Percentiles rank a stretch among this genome's conserved stretches.
phyloP scores from a whole-genome alignment of 2,888 invertebrate species.

The Tribolium freemani region DNA sequence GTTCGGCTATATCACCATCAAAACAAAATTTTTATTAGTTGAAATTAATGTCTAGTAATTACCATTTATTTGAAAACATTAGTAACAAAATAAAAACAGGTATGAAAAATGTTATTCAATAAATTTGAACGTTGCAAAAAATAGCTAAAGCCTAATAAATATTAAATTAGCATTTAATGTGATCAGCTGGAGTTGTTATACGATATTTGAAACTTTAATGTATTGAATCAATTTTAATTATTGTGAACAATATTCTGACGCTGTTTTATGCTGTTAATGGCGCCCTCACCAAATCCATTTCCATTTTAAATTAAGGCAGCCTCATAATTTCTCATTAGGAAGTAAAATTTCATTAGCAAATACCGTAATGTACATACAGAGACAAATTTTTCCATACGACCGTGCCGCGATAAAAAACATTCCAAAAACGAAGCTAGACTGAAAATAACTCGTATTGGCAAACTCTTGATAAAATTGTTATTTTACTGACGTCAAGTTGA shows the following conservation, averaged over 20 bases:
- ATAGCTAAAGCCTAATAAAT: neutral
- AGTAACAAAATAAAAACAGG: neutral
- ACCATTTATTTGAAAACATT: neutral
- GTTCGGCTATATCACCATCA: no score
- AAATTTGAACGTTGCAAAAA: neutral
- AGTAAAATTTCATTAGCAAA: constrained; percentile 42
- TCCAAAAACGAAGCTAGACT: no score
- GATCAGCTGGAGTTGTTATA: neutral
- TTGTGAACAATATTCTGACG: constrained; percentile 17
- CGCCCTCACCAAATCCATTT: constrained; percentile 40
- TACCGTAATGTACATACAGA: constrained; percentile 2
- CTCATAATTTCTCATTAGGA: constrained; percentile 46
- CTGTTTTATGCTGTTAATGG: constrained; percentile 9
- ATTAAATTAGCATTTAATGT: neutral
- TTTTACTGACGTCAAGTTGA: neutral
- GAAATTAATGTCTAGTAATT: no score
- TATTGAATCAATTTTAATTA: constrained; percentile 23
- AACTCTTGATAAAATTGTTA: neutral
- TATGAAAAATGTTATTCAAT: neutral
- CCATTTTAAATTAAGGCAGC: constrained; percentile 43
- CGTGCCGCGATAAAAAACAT: no score
- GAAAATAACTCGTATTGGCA: no score
- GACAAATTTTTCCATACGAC: neutral
- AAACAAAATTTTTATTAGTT: no score
- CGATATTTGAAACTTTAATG: neutral